phyloP scores from a whole-genome alignment of 2,888 invertebrate species.

The Orthosia gracilis region DNA sequence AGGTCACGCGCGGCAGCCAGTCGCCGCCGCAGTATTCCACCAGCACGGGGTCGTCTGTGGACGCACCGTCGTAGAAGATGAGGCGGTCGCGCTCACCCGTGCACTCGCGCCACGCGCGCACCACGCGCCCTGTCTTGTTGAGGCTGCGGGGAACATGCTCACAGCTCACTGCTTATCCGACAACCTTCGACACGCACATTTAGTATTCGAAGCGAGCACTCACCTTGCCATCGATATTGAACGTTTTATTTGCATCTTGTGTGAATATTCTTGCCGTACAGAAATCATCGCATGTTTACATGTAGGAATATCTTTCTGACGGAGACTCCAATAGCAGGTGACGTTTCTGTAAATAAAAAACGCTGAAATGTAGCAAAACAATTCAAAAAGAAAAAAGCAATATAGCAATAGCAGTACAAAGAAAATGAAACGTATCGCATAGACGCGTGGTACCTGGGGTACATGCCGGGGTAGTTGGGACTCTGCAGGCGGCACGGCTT shows the following conservation, averaged over 20 bases:
- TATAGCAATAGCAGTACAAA: background rate
- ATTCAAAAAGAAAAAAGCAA: too few relatives aligned
- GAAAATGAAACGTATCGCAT: too few relatives aligned
- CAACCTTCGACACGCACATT: background rate
- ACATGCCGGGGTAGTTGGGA: conserved; percentile 97
- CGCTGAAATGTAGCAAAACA: background rate
- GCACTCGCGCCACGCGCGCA: conserved; percentile 96
- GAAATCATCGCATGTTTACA: conserved; percentile 98
- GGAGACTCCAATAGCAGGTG: conserved; percentile 97
- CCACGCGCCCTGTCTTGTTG: conserved; percentile 93
- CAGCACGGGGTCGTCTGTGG: conserved; percentile 95
- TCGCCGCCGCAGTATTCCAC: conserved; percentile 97
- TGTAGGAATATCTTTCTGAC: conserved; percentile 96
- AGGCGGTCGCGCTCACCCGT: conserved; percentile 95
- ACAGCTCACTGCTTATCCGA: background rate
- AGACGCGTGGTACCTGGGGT: conserved; percentile 87
- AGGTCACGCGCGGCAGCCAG: conserved; percentile 94
- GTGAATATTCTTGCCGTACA: conserved; percentile 94
- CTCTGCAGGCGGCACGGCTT: conserved; percentile 97
- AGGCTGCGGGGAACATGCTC: conserved; percentile 83
- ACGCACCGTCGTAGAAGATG: conserved; percentile 96
- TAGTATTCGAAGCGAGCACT: conserved; percentile 54
- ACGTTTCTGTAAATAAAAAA: conserved; percentile 93
- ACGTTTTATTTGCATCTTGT: conserved; percentile 94
- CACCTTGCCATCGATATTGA: conserved; percentile 92